A percentile compares a stretch with the other conserved stretches of the same genome.
phyloP scores from a whole-genome alignment of 2,888 invertebrate genomes.

The Escarpia spicata region DNA sequence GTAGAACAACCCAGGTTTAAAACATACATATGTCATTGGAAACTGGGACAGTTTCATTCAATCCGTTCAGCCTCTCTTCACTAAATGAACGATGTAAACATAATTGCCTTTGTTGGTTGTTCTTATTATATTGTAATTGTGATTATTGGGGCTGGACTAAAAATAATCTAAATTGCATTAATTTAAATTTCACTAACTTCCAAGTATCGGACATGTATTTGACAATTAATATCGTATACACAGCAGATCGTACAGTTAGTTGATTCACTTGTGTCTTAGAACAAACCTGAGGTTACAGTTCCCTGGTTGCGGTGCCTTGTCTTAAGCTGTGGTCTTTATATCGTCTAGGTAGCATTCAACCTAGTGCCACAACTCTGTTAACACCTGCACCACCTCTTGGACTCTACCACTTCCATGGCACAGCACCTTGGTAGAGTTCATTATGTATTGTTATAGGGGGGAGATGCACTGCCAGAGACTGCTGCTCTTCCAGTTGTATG shows the following conservation, averaged over 20 bases:
- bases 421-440: not conserved
- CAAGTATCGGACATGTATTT: not conserved
- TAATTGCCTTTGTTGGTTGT: not conserved
- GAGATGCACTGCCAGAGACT: not conserved
- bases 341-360: not conserved
- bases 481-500: conserved; percentile 12
- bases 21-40: not conserved
- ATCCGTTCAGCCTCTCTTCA: not conserved
- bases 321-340: not conserved
- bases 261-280: no score
- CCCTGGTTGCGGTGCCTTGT: not conserved
- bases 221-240: no score
- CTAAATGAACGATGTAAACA: not conserved
- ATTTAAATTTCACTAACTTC: no score
- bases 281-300: not conserved
- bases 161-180: no score
- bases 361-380: not conserved
- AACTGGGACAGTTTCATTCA: not conserved
- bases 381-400: not conserved
- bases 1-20: not conserved
- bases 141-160: no score
- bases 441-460: not conserved
- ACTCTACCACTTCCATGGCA: conserved; percentile 16
- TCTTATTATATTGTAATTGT: not conserved
- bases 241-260: no score